Percentiles rank a stretch among this genome's conserved stretches.
Conservation (phyloP, 2,113 vertebrate species). For the Indri indri region DNA sequence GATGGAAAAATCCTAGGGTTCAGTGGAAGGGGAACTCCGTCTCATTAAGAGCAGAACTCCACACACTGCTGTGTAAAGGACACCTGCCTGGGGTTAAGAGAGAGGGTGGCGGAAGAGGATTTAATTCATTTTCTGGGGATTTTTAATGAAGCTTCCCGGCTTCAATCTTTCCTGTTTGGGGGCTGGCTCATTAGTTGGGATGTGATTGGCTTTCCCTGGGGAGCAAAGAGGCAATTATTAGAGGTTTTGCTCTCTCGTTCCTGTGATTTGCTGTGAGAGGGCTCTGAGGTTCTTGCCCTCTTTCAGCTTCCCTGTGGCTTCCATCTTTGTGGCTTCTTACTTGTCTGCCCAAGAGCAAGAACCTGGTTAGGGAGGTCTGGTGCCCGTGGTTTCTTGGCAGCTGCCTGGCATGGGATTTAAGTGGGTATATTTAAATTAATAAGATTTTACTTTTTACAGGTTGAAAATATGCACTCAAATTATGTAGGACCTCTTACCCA, state of each 20-base stretch:
- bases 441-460: background rate
- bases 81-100: background rate
- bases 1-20: slow-evolving; percentile 29
- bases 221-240: background rate
- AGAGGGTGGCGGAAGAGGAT: background rate
- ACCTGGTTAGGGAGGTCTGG: background rate
- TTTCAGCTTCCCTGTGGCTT: background rate
- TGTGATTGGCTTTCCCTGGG: background rate
- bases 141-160: slow-evolving; percentile 51
- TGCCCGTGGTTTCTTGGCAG: background rate
- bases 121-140: slow-evolving; percentile 21
- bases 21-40: background rate
- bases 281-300: background rate
- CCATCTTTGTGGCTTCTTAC: background rate
- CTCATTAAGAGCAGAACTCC: background rate
- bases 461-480: background rate
- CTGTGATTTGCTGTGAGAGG: background rate
- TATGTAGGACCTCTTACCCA: background rate
- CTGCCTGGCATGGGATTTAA: background rate
- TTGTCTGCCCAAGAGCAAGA: background rate
- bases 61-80: rapidly evolving
- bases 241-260: background rate
- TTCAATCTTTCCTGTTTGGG: slow-evolving; percentile 44
- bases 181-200: slow-evolving; percentile 51
- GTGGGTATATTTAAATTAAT: background rate